These are phyloP conservation scores for Lissonota sp. DNA, from an alignment of 2,888 invertebrate species.

Conservation along the genomic window DNA sequence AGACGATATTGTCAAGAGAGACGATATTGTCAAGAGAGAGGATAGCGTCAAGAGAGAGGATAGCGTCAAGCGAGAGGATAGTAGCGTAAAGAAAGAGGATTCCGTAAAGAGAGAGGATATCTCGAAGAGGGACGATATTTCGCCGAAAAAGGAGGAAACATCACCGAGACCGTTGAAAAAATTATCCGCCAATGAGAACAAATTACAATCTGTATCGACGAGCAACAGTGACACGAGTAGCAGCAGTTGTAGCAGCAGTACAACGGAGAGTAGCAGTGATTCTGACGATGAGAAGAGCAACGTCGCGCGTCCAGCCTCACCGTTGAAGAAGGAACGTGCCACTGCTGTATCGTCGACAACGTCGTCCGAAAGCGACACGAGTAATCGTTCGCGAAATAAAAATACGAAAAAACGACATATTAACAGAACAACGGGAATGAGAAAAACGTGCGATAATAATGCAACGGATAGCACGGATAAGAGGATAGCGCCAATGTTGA, in stretches of 20 bases:
- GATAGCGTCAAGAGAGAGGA: no score
- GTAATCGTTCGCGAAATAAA: constrained; percentile 71
- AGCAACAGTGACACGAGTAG: constrained; percentile 86
- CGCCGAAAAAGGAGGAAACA: constrained; percentile 61
- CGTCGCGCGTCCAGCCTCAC: constrained; percentile 59
- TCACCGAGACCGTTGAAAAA: constrained; percentile 59
- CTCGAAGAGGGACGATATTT: constrained; percentile 78
- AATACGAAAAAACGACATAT: constrained; percentile 66
- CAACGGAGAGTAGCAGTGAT: constrained; percentile 81
- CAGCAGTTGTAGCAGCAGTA: constrained; percentile 83
- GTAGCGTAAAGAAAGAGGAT: no score
- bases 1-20: constrained; percentile 23
- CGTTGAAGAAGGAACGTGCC: constrained; percentile 74
- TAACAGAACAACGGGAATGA: constrained; percentile 57
- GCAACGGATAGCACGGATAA: constrained; percentile 66
- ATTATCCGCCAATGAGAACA: constrained; percentile 67
- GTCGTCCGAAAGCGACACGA: constrained; percentile 80
- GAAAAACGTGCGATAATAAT: constrained; percentile 52
- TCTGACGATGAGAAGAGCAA: constrained; percentile 78
- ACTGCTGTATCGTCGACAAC: constrained; percentile 75
- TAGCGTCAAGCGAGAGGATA: no score
- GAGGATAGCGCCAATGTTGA: constrained; percentile 75
- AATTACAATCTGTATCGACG: constrained; percentile 83
- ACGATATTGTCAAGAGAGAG: constrained; percentile 64
- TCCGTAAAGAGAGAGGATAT: constrained; percentile 64